phyloP scores from a whole-genome alignment of 2,888 invertebrate species.

The Synergus japonicus region DNA sequence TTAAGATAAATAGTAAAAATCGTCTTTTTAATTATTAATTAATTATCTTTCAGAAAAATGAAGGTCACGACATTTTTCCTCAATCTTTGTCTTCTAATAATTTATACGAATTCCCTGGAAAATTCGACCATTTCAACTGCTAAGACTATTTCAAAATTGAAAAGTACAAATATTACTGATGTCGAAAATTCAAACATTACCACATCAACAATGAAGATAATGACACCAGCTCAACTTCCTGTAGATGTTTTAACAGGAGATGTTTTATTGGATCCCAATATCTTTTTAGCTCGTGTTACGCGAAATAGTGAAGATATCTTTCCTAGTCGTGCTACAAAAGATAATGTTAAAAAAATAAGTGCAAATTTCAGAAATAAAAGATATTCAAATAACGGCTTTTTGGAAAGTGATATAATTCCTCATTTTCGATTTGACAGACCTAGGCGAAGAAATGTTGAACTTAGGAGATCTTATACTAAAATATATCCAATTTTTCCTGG shows the following conservation, averaged over 20 bases:
- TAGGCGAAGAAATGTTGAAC: neutral
- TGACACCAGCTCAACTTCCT: slow-evolving; percentile 47
- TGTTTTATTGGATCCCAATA: slow-evolving; percentile 59
- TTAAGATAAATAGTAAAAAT: neutral
- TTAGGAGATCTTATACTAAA: slow-evolving; percentile 18
- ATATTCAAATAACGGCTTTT: neutral
- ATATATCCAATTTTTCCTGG: slow-evolving; percentile 67
- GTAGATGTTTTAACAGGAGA: slow-evolving; percentile 58
- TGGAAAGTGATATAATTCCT: neutral
- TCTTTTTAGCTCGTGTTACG: slow-evolving; percentile 57
- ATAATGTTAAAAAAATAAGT: slow-evolving; percentile 44
- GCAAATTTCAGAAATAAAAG: neutral
- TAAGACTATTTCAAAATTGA: neutral
- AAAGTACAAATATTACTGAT: neutral
- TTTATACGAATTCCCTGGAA: neutral
- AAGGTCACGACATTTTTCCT: neutral
- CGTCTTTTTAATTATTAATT: neutral
- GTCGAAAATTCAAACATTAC: neutral
- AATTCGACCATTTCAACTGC: neutral
- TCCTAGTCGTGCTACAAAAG: slow-evolving; percentile 40
- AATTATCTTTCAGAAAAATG: neutral
- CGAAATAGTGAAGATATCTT: slow-evolving; percentile 47
- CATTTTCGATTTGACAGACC: neutral
- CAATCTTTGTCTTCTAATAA: neutral
- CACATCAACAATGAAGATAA: slow-evolving; percentile 38